Evolutionary conservation across 2,888 invertebrate genomes (phyloP), one percentile per base, ranked within the genome.

Genomic region (Thecocarcelia acutangulata): DNA sequence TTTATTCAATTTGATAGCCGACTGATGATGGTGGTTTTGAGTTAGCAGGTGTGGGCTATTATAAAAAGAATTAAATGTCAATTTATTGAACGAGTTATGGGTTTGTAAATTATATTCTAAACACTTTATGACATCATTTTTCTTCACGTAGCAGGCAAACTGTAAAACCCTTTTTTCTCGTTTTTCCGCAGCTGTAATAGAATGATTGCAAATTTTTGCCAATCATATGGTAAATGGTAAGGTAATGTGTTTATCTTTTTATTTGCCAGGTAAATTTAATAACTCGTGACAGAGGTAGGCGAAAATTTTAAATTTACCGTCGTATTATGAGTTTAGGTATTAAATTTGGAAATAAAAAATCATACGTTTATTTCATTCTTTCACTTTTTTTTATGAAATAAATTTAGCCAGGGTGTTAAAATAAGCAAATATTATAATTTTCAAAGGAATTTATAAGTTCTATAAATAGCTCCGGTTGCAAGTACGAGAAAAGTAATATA

Each of bases 41-140:
- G 21, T 44, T 17, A 50, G 42, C 72, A 78, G 69, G 72, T 76
- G 72, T 44, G n/a, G 56, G 33, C 70, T 33, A 73, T 64, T 76
- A 63, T 9, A 50, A 52, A 33, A 13, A 56, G 0, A 56, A 69
- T 80, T 56, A 64, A 70, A 69, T 21, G 46, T 42, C 82, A 59
- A 70, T 81, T 81, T 81, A 81, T 77, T 64, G 73, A 73, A 74
- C 81, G 77, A 69, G 52, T 77, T 64, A 81, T 77, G 77, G 69
- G 52, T 64, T 77, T 68, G 73, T 69, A 73, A 81, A 77, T 77
- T 64, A 74, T 70, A 78, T 77, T 81, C 68, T 64, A 82, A 78
- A 52, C 69, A 82, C 64, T 82, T 78, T 74, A 70, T 70, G 70
- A 59, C 64, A 52, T 13, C 2, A 21, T 59, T 28, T 58, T 28